Evolutionary conservation across 2,888 invertebrate genomes (phyloP).

Genomic region (Lingula anatina): DNA sequence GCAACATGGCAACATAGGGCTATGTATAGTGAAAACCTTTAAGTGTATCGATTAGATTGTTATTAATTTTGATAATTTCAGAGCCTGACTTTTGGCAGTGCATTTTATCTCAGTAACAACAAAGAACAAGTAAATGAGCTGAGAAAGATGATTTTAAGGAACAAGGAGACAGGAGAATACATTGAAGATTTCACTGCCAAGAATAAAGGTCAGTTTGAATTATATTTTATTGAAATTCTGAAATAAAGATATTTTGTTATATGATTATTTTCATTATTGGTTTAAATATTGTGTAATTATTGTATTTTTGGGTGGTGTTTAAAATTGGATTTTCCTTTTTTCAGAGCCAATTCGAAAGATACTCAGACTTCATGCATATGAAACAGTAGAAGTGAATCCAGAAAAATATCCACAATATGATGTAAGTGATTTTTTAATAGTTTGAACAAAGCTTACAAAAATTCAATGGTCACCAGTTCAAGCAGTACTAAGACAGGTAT

Average conservation of each 20-base stretch:
- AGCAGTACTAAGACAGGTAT: too few relatives aligned
- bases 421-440: constrained; percentile 16
- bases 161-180: constrained; percentile 37
- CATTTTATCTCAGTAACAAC: constrained; percentile 31
- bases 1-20: too few relatives aligned
- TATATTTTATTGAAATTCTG: too few relatives aligned
- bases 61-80: constrained; percentile 13
- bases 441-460: too few relatives aligned
- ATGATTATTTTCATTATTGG: too few relatives aligned
- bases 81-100: constrained; percentile 47
- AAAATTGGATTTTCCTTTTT: constrained; percentile 6
- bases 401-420: constrained; percentile 37
- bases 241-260: too few relatives aligned
- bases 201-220: constrained; percentile 26
- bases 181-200: constrained; percentile 43
- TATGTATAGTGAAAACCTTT: too few relatives aligned
- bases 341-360: constrained; percentile 28
- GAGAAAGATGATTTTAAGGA: constrained; percentile 32
- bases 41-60: background rate
- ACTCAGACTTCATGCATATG: constrained; percentile 24
- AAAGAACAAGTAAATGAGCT: constrained; percentile 37
- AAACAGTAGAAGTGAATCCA: constrained; percentile 34
- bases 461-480: too few relatives aligned
- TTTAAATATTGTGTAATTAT: too few relatives aligned
- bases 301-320: too few relatives aligned